These are phyloP conservation scores for Semnornis frantzii DNA, from an alignment of 2,113 vertebrate species.

Conservation along the genomic window DNA sequence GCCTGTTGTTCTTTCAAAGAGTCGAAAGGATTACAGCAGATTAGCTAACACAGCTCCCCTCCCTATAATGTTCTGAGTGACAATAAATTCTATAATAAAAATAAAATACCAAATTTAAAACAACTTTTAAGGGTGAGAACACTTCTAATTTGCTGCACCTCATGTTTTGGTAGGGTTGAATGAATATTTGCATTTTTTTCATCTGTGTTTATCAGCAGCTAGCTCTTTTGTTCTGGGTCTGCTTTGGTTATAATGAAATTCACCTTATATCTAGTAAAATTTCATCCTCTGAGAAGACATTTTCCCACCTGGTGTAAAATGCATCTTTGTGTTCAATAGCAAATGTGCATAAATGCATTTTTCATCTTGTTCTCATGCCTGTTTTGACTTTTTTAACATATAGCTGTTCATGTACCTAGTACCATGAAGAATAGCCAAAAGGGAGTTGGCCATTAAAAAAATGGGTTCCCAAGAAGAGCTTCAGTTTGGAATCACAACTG, in stretches of 20 bases:
- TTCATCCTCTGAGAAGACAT: constrained; percentile 36
- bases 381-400: constrained; percentile 51
- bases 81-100: background rate
- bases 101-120: background rate
- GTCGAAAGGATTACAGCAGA: constrained; percentile 60
- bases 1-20: constrained; percentile 51
- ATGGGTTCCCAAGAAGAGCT: background rate
- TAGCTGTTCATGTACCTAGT: background rate
- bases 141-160: background rate
- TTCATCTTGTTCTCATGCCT: constrained; percentile 19
- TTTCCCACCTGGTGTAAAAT: constrained; percentile 29
- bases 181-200: background rate
- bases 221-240: background rate
- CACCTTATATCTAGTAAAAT: background rate
- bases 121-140: background rate
- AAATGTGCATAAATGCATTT: constrained; percentile 40
- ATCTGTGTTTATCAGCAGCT: background rate
- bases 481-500: constrained; percentile 16
- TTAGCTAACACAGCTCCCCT: constrained; percentile 41
- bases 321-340: constrained; percentile 19
- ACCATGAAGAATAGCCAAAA: background rate
- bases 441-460: background rate
- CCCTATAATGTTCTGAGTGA: background rate
- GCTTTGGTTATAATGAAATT: constrained; percentile 39
- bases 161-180: background rate